Evolutionary conservation across 2,888 invertebrate species (phyloP), one percentile per base, ranked within the genome.

Genomic region (Octonoba sinensis): DNA sequence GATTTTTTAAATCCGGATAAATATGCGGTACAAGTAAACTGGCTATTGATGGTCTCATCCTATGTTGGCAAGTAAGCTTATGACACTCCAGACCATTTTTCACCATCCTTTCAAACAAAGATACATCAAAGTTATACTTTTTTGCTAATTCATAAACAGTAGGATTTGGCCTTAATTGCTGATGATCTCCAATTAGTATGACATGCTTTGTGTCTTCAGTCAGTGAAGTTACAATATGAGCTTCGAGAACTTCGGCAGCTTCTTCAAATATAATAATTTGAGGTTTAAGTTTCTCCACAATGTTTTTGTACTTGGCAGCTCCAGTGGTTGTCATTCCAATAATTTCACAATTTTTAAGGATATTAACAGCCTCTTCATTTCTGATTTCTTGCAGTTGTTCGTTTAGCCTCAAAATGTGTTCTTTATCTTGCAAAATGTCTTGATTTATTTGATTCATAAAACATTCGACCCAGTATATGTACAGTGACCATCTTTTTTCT

Each of bases 231-330:
- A 95, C 89, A 18, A 95, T 92, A 87, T 96, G 96, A 0, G 93
- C 91, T 87, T 96, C 96, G 47, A 95, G 88, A 0, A 96, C 93
- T 89, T 96, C 95, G 0, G 95, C 96, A 0, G 96, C 96, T 89
- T 96, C 96, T 88, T 96, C 96, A 0, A 96, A 93, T 18, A 91
- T 87, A 3, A 90, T 87, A 86, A 94, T 92, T 83, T 92, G 91
- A 6, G 92, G 91, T 77, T 90, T 89, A 3, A 94, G 87, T 62
- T 90, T 89, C 70, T 91, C 90, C 83, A 95, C 89, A 6, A 93
- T 89, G 1, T 91, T 90, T 85, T 92, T 92, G 20, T 92, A 88
- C 72, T 92, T 90, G 0, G 95, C 94, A 0, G 94, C 94, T 22
- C 92, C 92, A 0, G 93, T 92, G 0, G 95, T 95, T 4, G 95